These are phyloP conservation scores for Potamilus streckersoni DNA, from an alignment of 1,140 invertebrate genomes.

Conservation along the genomic window DNA sequence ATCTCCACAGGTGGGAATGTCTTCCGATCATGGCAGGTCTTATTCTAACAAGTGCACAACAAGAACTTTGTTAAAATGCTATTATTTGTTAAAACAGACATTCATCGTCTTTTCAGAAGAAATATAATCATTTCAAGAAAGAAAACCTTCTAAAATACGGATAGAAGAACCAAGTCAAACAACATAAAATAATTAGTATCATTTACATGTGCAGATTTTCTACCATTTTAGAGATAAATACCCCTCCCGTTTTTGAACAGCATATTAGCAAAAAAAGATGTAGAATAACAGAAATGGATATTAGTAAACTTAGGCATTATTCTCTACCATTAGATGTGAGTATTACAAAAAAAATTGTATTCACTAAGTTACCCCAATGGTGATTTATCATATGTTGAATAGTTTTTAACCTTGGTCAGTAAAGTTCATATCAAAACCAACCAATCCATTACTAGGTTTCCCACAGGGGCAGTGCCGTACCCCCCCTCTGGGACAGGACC, in stretches of 20 bases:
- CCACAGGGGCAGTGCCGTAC: constrained; percentile 64
- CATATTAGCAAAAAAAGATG: not conserved
- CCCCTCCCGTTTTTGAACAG: too few relatives aligned
- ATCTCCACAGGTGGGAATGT: constrained; percentile 85
- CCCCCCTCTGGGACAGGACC: constrained; percentile 74
- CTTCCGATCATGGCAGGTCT: constrained; percentile 70
- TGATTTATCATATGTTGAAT: not conserved
- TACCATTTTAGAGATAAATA: too few relatives aligned
- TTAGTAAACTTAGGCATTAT: not conserved
- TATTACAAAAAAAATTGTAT: not conserved
- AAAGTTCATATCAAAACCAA: not conserved
- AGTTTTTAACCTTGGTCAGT: not conserved
- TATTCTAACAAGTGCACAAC: constrained; percentile 41
- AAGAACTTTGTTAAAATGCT: not conserved
- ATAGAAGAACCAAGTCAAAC: too few relatives aligned
- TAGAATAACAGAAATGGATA: not conserved
- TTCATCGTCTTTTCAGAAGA: too few relatives aligned
- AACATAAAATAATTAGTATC: too few relatives aligned
- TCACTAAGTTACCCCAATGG: not conserved
- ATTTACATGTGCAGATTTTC: too few relatives aligned
- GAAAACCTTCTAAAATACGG: too few relatives aligned
- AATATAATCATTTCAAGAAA: too few relatives aligned
- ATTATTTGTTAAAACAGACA: not conserved
- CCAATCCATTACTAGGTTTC: constrained; percentile 58
- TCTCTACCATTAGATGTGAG: not conserved